Conservation (phyloP, 64 coral and sea anemone species). For the Platygyra sinensis region DNA sequence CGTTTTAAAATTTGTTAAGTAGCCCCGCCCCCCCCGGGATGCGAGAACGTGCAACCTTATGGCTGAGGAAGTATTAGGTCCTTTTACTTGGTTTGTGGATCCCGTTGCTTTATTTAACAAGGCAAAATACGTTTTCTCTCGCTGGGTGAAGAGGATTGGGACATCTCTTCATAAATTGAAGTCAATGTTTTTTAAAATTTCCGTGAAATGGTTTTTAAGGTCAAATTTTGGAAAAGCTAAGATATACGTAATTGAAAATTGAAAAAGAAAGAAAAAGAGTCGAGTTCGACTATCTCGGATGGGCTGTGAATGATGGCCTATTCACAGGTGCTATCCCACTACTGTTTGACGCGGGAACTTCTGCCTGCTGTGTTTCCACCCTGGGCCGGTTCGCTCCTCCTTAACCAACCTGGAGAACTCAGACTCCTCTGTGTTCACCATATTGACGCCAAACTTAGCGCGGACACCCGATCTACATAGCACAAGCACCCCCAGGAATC, state of each 20-base stretch:
- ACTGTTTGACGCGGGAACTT: constrained; percentile 86
- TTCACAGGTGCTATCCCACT: constrained; percentile 87
- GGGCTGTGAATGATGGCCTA: constrained; percentile 56
- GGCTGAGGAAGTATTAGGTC: too few species aligned
- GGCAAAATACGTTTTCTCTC: too few species aligned
- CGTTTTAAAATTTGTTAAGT: too few species aligned
- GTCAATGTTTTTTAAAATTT: too few species aligned
- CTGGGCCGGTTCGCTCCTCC: constrained; percentile 76
- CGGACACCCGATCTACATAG: constrained; percentile 79
- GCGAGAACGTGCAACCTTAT: too few species aligned
- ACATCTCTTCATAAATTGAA: too few species aligned
- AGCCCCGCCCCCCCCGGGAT: too few species aligned
- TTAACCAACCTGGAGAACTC: constrained; percentile 75
- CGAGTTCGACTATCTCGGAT: constrained; percentile 60
- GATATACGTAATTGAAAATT: not conserved
- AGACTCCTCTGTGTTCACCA: constrained; percentile 57
- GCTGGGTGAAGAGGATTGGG: too few species aligned
- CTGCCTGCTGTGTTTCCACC: constrained; percentile 91
- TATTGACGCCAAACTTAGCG: constrained; percentile 82
- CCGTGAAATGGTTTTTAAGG: too few species aligned
- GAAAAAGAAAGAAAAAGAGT: constrained; percentile 27
- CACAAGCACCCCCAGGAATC: constrained; percentile 61
- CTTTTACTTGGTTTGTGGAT: too few species aligned
- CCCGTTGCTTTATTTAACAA: not conserved
- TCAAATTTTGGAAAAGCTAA: too few species aligned